Base-by-base conservation (phyloP, 2,888 invertebrate genomes). In the Cerceris rybyensis region DNA sequence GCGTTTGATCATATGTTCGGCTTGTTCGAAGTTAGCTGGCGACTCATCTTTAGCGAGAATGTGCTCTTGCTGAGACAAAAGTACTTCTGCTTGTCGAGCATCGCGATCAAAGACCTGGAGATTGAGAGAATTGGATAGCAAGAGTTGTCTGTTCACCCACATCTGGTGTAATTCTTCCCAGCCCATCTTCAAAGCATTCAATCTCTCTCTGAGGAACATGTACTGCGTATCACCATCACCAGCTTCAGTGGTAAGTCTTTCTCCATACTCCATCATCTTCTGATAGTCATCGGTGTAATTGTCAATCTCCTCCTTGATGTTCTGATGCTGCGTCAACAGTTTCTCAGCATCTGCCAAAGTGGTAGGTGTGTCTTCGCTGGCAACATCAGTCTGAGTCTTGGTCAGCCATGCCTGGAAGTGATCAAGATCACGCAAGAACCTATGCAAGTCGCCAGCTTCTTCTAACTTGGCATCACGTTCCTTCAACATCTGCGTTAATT, bases 211-310 rank as follows among this genome's bases (percentile, higher is more conserved):
- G 89, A 99, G 94, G 97, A 99, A 99, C 99, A 99, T 99, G 94
- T 99, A 99, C 93, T 99, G 99, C 57, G 99, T 98, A 93, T 99
- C 99, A 93, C 98, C 96, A 92, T 98, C 96, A 85, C 91, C 90
- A 75, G 94, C 93, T 82, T 95, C 95, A 75, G 97, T 96, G 65
- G 98, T 98, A 86, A 99, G 95, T 89, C 97, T 96, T 93, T 98
- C 98, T 55, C 99, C 99, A 91, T 99, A 99, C 91, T 99, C 98
- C 97, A 99, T 99, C 98, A 99, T 99, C 94, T 98, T 97, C 88
- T 97, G 97, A 91, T 98, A 99, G 92, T 99, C 99, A 90, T 98
- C 98, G 68, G 97, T 98, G 93, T 99, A 99, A 91, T 99, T 99
- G 93, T 99, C 99, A 89, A 99, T 99, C 94, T 99, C 99, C 92